Base-by-base conservation (phyloP, 2,113 vertebrate genomes). In the Tenebrosternarchus preto region DNA sequence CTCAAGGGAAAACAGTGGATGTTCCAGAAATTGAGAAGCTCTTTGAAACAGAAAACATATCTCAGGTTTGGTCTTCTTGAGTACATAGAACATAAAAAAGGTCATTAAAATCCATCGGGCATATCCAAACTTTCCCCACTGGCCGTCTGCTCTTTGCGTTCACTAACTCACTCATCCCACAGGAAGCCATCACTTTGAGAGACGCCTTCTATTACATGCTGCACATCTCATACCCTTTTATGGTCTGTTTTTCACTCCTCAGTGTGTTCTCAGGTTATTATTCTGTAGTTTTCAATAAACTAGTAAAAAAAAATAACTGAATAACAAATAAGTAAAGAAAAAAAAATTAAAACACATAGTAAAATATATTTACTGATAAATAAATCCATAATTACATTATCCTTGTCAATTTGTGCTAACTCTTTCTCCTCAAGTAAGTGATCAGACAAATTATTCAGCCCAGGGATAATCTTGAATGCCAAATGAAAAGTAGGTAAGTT, bases 191-290 rank as follows among this genome's bases (percentile, higher is more conserved):
- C 64, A 33, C 76, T 67, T 73, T 59, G 61, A 78, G 75, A 83
- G 25, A 72, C 24, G 20, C 66, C 59, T 66, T 22, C 29, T 57
- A 74, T 56, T 78, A 55, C 69, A 4, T 73, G 57, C 68, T 79
- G 31, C 16, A n/a, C 57, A 75, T 61, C 22, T 31, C 31, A 68
- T 82, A 81, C 43, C 63, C 73, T 78, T 87, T 83, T 87, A 83
- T 78, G 73, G 80, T 68, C 69, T 6, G 43, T 70, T 70, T 53
- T 73, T 77, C 53, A 50, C 53, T 36, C 20, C 55, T 50, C 33
- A 20, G 39, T 50, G 24, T 1, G 53, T 77, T 29, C 36, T 71
- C 20, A 36, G 2, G 9, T 78, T 67, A 17, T 82, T 50, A 59
- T 55, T 50, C 9, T 5, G 19, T 60, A 19, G 24, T 17, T 67